Evolutionary conservation across 2,888 invertebrate species (phyloP), one percentile per base, ranked within the genome.

Genomic region (Harpalus rufipes): DNA sequence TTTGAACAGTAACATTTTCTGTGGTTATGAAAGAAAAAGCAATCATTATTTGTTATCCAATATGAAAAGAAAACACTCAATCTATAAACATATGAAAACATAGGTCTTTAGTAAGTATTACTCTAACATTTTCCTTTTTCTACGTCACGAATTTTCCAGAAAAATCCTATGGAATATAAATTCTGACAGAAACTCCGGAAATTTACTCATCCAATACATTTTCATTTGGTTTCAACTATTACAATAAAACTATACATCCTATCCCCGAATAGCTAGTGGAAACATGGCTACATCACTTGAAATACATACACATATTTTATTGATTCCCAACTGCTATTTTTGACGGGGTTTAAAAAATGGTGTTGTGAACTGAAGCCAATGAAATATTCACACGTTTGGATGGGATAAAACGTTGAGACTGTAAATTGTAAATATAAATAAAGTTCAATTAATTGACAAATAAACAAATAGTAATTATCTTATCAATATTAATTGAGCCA

Each of bases 271-370:
- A 12, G 21, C 10, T 1, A 63, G 21, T 25, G 25, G 12, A 61
- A 63, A 63, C 63, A 25, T 32, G 32, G 6, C 3, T 32, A 32
- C 32, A 6, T 32, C 12, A 63, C 63, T 25, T 25, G 25, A 63
- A 63, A 63, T 63, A 63, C 21, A 63, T 25, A 63, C 21, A 63
- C 12, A 63, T 63, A 25, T 10, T 59, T 63, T 63, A 63, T 63
- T 63, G 63, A 63, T 63, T 63, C 63, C 18, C 7, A 12, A 18
- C 12, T 25, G 12, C 21, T 18, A 25, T 25, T 25, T 63, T 63
- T 10, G 63, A 63, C 63, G 21, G 5, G 21, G 12, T 63, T 12
- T 63, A 63, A 32, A 61, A 61, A 10, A 61, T 18, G 12, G 6
- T 14, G 5, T 56, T 56, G 56, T 14, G 14, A 14, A 56, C 56